A percentile compares a stretch with the other conserved stretches of the same genome.
Evolutionary conservation across 2,888 invertebrate genomes (phyloP).

Genomic region (Piscicola geometra): DNA sequence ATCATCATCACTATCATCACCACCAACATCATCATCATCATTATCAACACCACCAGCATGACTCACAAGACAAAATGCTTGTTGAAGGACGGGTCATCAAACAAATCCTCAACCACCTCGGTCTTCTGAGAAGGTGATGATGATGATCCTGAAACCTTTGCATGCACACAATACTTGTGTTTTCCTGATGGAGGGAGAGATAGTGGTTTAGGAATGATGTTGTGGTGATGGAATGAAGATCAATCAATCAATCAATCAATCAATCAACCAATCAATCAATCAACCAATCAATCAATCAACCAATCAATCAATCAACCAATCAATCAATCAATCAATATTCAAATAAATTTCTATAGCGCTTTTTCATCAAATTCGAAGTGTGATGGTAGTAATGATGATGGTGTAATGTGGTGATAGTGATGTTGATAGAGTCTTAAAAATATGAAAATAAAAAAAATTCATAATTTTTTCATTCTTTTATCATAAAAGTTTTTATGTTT

Average conservation of each 20-base stretch:
- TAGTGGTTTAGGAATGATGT: too few species aligned
- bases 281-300: too few species aligned
- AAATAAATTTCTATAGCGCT: too few species aligned
- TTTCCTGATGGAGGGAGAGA: conserved; percentile 38
- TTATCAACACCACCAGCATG: not conserved
- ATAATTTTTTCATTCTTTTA: not conserved
- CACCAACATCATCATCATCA: conserved; percentile 39
- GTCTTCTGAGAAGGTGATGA: conserved; percentile 49
- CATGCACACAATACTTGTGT: conserved; percentile 51
- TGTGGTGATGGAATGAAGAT: too few species aligned
- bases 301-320: too few species aligned
- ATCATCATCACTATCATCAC: conserved; percentile 40
- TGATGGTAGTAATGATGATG: conserved; percentile 3
- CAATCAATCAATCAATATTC: too few species aligned
- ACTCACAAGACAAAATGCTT: conserved; percentile 53
- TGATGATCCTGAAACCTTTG: conserved; percentile 47
- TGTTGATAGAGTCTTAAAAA: not conserved
- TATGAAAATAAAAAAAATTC: not conserved
- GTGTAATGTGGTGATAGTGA: not conserved
- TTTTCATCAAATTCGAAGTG: too few species aligned
- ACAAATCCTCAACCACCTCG: conserved; percentile 48
- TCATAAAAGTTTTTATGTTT: conserved; percentile 40
- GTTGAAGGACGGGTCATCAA: conserved; percentile 52
- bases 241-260: too few species aligned
- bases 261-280: too few species aligned